phyloP scores from a whole-genome alignment of 2,113 vertebrate genomes.

The Sander lucioperca region DNA sequence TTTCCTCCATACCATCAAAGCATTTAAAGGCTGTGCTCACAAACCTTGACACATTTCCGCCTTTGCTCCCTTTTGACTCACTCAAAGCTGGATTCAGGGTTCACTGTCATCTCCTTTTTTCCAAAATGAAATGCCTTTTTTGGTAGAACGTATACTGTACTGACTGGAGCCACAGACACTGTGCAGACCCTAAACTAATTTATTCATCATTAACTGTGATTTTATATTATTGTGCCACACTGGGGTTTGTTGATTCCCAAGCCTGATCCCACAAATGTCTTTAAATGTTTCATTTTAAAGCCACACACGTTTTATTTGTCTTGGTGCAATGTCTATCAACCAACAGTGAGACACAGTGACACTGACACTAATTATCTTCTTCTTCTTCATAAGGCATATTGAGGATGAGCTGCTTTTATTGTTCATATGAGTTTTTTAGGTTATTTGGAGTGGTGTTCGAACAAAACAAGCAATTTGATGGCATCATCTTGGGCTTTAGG shows the following conservation, averaged over 20 bases:
- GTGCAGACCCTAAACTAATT: constrained; percentile 18
- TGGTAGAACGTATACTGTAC: neutral
- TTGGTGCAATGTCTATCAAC: neutral
- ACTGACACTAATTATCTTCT: neutral
- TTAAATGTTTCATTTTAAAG: constrained; percentile 4
- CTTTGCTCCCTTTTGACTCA: neutral
- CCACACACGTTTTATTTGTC: neutral
- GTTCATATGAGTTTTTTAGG: neutral
- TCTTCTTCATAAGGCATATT: neutral
- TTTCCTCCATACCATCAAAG: neutral
- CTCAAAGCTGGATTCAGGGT: constrained; percentile 1
- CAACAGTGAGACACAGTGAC: neutral
- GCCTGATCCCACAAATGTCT: neutral
- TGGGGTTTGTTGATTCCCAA: neutral
- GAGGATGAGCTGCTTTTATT: neutral
- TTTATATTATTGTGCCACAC: constrained; percentile 13
- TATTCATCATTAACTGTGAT: constrained; percentile 12
- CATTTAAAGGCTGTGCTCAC: constrained; percentile 3
- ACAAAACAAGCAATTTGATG: neutral
- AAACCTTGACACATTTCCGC: constrained; percentile 6
- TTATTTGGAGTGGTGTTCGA: too few species aligned
- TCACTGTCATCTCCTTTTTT: neutral
- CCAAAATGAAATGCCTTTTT: neutral
- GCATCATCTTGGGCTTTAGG: neutral
- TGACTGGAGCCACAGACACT: constrained; percentile 16